These are phyloP conservation scores for Morphnarchus princeps DNA, from an alignment of 2,113 vertebrate species.

Conservation along the genomic window DNA sequence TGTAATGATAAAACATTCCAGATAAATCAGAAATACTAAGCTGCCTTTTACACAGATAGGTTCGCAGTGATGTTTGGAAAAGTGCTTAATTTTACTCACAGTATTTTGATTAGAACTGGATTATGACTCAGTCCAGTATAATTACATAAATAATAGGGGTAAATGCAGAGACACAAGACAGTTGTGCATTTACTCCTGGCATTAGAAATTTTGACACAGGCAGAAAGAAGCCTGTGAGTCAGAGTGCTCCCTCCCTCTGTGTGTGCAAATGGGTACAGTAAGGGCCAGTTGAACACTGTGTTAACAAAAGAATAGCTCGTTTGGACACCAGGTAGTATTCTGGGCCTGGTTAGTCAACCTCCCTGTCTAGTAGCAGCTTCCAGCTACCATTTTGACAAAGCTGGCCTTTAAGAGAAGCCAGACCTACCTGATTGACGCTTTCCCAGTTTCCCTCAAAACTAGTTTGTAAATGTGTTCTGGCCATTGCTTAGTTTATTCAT, in stretches of 20 bases:
- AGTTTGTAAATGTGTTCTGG: background rate
- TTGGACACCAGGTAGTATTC: accelerated
- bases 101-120: background rate
- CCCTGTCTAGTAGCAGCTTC: background rate
- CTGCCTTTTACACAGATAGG: background rate
- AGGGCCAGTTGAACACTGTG: background rate
- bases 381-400: background rate
- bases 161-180: background rate
- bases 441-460: background rate
- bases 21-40: background rate
- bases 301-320: background rate
- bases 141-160: background rate
- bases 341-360: background rate
- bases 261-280: no score
- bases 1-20: background rate
- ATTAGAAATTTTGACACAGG: background rate
- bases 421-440: background rate
- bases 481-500: background rate
- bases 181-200: background rate
- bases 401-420: background rate
- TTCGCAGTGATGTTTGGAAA: background rate
- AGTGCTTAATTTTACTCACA: background rate
- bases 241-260: background rate
- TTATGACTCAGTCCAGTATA: background rate
- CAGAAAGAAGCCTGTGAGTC: background rate